Evolutionary conservation across 2,113 vertebrate genomes (phyloP).

Genomic region (Castor canadensis): DNA sequence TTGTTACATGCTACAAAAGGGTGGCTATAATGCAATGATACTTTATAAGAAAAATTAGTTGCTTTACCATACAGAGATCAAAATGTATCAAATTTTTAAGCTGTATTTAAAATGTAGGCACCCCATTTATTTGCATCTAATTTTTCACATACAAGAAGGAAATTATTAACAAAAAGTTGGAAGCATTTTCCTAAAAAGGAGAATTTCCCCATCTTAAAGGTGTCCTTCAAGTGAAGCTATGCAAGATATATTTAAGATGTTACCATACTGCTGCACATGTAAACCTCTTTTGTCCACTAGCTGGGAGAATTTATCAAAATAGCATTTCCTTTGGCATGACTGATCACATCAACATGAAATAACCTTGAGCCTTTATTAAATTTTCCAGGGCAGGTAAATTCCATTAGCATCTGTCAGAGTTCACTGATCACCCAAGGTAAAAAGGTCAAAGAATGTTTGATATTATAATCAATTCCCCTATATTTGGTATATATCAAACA

Average conservation of each 20-base stretch:
- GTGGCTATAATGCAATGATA: not conserved
- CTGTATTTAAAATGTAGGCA: not conserved
- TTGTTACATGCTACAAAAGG: not conserved
- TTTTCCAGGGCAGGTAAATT: constrained; percentile 31
- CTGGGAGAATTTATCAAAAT: constrained; percentile 1
- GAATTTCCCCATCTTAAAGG: not conserved
- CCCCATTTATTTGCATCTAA: not conserved
- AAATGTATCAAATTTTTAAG: not conserved
- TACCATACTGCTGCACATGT: not conserved
- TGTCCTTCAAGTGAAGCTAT: not conserved
- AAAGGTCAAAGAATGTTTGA: not conserved
- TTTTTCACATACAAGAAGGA: not conserved
- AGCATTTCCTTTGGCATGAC: not conserved
- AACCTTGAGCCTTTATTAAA: constrained; percentile 28
- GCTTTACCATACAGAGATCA: not conserved
- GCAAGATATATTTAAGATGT: not conserved
- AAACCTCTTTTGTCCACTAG: not conserved
- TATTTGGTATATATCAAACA: not conserved
- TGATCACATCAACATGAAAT: constrained; percentile 28
- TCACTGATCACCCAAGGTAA: not conserved
- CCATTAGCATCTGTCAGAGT: constrained; percentile 24
- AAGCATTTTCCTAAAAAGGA: not conserved
- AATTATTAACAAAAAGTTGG: not conserved
- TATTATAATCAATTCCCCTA: not conserved
- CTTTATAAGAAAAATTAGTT: not conserved